Evolutionary conservation across 2,888 invertebrate species (phyloP).

Genomic region (Platycheirus rosarum): DNA sequence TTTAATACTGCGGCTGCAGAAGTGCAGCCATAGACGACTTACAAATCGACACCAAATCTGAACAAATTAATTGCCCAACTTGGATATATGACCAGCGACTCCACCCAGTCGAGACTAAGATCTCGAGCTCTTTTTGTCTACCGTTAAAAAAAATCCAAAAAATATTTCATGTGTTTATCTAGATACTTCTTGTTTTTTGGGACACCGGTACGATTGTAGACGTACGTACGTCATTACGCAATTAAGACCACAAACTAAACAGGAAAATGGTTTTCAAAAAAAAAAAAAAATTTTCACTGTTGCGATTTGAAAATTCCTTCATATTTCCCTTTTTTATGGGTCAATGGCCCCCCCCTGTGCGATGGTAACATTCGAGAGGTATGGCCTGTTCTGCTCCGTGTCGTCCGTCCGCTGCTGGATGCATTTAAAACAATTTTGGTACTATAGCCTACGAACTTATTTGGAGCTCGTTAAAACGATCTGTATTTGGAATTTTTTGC

Average conservation of each 20-base stretch:
- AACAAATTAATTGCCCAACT: slow-evolving; percentile 72
- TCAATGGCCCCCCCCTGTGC: slow-evolving; percentile 1
- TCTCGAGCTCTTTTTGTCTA: neutral
- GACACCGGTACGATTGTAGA: slow-evolving; percentile 29
- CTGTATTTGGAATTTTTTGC: slow-evolving; percentile 75
- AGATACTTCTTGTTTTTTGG: slow-evolving; percentile 2
- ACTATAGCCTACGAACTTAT: slow-evolving; percentile 42
- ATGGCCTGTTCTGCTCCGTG: no score
- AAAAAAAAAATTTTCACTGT: slow-evolving; percentile 32
- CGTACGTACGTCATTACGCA: slow-evolving; percentile 67
- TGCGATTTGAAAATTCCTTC: slow-evolving; percentile 45
- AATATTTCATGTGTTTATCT: slow-evolving; percentile 28
- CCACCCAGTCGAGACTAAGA: slow-evolving; percentile 50
- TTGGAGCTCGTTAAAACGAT: slow-evolving; percentile 76
- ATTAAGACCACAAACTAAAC: slow-evolving; percentile 47
- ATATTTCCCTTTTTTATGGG: slow-evolving; percentile 41
- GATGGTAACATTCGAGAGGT: no score
- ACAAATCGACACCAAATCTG: slow-evolving; percentile 69
- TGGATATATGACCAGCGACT: slow-evolving; percentile 44
- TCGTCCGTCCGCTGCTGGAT: slow-evolving; percentile 26
- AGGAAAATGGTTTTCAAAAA: no score
- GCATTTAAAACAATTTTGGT: slow-evolving; percentile 60
- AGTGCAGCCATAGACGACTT: slow-evolving; percentile 49
- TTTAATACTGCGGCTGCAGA: slow-evolving; percentile 28
- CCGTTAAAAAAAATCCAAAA: slow-evolving; percentile 30